phyloP scores from a whole-genome alignment of 2,888 invertebrate species.

The Empis stercorea region DNA sequence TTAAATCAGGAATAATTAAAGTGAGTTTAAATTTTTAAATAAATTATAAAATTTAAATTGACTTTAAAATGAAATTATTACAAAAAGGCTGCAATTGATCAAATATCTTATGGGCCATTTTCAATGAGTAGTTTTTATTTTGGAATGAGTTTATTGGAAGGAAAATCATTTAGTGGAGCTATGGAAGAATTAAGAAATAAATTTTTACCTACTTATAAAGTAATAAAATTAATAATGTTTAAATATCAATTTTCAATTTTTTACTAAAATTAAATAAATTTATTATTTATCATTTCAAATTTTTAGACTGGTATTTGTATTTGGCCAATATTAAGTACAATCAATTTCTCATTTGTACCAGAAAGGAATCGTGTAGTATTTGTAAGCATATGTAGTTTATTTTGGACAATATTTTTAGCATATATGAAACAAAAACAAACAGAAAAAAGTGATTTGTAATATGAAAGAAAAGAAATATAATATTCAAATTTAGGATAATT shows the following conservation, averaged over 20 bases:
- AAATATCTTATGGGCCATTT: constrained; percentile 60
- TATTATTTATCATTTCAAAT: background rate
- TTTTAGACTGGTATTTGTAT: constrained; percentile 42
- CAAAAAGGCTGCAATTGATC: constrained; percentile 50
- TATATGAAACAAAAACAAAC: constrained; percentile 62
- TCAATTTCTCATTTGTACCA: constrained; percentile 59
- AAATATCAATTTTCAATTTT: no score
- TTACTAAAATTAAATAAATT: background rate
- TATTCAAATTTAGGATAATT: background rate
- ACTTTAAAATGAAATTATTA: background rate
- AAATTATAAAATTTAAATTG: background rate
- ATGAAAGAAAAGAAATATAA: background rate
- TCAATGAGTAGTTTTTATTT: constrained; percentile 64
- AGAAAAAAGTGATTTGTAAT: constrained; percentile 19
- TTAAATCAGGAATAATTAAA: constrained; percentile 63
- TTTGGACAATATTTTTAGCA: constrained; percentile 66
- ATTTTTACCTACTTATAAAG: constrained; percentile 55
- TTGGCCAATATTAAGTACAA: constrained; percentile 61
- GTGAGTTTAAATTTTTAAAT: constrained; percentile 17
- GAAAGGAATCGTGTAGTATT: constrained; percentile 61
- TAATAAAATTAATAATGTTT: constrained; percentile 14
- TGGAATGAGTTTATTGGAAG: constrained; percentile 60
- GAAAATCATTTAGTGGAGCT: constrained; percentile 48
- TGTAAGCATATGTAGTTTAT: constrained; percentile 55
- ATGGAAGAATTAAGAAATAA: constrained; percentile 54